Evolutionary conservation across 2,113 vertebrate species (phyloP).

Genomic region (Pygoscelis antarcticus): DNA sequence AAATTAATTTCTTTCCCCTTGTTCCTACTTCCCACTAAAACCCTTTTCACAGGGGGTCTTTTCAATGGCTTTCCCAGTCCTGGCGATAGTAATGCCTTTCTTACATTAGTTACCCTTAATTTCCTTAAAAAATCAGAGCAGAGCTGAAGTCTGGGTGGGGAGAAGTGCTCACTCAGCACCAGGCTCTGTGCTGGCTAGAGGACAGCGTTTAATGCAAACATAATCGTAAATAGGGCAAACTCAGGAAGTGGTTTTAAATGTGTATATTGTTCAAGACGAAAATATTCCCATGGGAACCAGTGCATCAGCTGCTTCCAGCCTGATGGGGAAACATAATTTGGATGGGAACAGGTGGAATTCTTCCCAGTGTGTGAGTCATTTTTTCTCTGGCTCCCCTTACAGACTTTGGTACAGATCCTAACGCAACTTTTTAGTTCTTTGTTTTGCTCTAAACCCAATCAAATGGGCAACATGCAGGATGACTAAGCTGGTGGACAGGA

Average conservation of each 20-base stretch:
- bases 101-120: background rate
- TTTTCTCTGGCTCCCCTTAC: constrained; percentile 22
- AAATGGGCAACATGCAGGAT: background rate
- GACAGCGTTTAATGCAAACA: background rate
- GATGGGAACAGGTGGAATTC: constrained; percentile 44
- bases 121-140: background rate
- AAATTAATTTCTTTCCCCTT: background rate
- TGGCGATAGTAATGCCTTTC: background rate
- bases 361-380: constrained; percentile 40
- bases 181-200: background rate
- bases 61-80: background rate
- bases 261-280: background rate
- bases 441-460: background rate
- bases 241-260: background rate
- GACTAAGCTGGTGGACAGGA: background rate
- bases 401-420: background rate
- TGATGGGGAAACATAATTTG: background rate
- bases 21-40: background rate
- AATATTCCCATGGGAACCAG: constrained; percentile 35
- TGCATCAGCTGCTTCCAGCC: constrained; percentile 23
- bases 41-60: background rate
- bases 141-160: background rate
- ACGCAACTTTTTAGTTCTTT: background rate
- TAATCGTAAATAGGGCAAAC: background rate
- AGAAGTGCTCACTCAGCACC: background rate